Conservation (phyloP, 2,888 invertebrate species). For the Eristalis arbustorum region DNA sequence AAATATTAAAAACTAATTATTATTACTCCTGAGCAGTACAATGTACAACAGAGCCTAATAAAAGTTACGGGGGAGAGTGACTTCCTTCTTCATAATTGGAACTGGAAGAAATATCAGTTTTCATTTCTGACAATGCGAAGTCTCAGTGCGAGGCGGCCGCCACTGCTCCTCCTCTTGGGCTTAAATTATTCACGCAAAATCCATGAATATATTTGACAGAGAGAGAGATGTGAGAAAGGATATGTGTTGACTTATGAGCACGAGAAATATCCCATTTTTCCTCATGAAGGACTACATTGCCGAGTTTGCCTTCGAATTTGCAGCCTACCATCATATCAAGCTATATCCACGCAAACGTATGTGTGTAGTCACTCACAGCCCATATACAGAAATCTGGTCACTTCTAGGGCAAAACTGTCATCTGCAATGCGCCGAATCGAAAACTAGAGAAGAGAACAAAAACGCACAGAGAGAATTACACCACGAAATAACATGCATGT, state of each 20-base stretch:
- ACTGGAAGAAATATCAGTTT: conserved; percentile 45
- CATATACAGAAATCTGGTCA: conserved; percentile 8
- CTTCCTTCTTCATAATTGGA: conserved; percentile 43
- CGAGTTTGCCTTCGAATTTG: conserved; percentile 30
- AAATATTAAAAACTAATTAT: conserved; percentile 43
- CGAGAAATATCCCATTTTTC: conserved; percentile 34
- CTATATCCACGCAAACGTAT: background rate
- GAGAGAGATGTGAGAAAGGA: background rate
- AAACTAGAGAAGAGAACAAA: conserved; percentile 31
- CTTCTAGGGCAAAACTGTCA: conserved; percentile 12
- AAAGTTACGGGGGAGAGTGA: background rate
- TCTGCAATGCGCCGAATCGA: conserved; percentile 56
- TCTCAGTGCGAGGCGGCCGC: background rate
- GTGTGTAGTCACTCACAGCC: background rate
- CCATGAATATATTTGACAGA: conserved; percentile 36
- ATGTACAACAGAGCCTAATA: background rate
- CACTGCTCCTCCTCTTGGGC: background rate
- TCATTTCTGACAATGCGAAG: conserved; percentile 30
- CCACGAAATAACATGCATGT: conserved; percentile 35
- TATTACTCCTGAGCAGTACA: background rate
- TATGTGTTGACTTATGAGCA: background rate
- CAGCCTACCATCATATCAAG: conserved; percentile 29
- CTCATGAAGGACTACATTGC: conserved; percentile 37
- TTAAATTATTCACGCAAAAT: conserved; percentile 55
- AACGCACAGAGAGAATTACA: conserved; percentile 36